A percentile compares a stretch with the other conserved stretches of the same genome.
Conservation (phyloP, 2,797 vertebrate genomes). For the Alauda arvensis region DNA sequence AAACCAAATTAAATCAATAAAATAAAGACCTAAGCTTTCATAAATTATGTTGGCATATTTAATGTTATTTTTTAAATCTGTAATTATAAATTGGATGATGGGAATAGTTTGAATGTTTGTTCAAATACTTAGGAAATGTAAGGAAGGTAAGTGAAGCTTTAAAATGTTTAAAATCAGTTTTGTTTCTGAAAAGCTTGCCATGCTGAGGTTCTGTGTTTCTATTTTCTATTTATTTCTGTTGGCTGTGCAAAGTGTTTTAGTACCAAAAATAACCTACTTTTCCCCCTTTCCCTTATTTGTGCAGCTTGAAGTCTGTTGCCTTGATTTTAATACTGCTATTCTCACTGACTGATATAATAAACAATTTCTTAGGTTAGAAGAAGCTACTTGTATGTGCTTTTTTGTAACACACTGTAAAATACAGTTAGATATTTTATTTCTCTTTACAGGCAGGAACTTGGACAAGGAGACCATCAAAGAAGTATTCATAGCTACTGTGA, state of each 20-base stretch:
- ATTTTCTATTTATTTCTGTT: background rate
- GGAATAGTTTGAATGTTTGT: background rate
- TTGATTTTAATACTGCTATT: background rate
- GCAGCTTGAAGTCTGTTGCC: background rate
- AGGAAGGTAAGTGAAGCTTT: background rate
- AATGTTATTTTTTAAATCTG: background rate
- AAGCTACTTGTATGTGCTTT: background rate
- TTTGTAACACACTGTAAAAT: background rate
- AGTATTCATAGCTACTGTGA: slow-evolving; percentile 77
- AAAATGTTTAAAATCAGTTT: background rate
- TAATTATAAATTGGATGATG: background rate
- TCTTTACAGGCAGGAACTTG: slow-evolving; percentile 85
- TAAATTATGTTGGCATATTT: background rate
- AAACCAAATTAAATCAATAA: background rate
- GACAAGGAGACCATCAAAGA: slow-evolving; percentile 84
- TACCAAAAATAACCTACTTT: background rate
- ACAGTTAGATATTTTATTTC: slow-evolving; percentile 11
- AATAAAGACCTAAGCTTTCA: background rate
- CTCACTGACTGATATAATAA: background rate
- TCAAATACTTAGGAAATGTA: background rate
- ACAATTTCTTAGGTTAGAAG: background rate
- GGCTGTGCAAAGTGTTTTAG: background rate
- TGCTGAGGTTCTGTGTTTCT: background rate
- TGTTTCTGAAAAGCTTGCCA: background rate
- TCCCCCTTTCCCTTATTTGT: background rate